Conservation (phyloP, 35 echinoderm and acorn worm species). For the Amphiura filiformis region DNA sequence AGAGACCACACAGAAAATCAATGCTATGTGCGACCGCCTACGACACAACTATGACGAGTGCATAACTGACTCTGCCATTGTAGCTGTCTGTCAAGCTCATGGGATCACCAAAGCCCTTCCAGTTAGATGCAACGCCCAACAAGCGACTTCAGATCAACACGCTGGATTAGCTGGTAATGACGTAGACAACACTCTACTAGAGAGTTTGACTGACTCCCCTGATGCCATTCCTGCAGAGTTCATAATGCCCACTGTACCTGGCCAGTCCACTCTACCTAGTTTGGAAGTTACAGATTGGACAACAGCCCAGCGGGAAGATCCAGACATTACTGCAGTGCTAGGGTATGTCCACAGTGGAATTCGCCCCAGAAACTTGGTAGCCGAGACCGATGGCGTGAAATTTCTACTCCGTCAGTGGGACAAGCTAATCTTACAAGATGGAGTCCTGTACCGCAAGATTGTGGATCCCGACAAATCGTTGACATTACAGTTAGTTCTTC, state of each 20-base stretch:
- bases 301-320: slow-evolving; percentile 7
- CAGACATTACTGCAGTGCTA: not conserved
- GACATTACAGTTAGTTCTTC: slow-evolving; percentile 7
- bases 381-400: not conserved
- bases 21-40: not conserved
- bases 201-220: not conserved
- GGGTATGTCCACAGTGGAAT: not conserved
- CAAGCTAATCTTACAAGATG: slow-evolving; percentile 15
- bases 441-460: slow-evolving; percentile 34
- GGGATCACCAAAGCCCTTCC: not conserved
- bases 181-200: not conserved
- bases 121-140: not conserved
- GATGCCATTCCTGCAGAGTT: not conserved
- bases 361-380: not conserved
- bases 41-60: not conserved
- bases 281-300: not conserved
- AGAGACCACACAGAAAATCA: not conserved
- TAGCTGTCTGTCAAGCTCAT: not conserved
- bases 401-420: slow-evolving; percentile 41
- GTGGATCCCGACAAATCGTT: not conserved
- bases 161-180: not conserved
- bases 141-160: not conserved
- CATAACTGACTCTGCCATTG: not conserved
- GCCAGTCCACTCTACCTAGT: slow-evolving; percentile 13
- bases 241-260: not conserved